These are phyloP conservation scores for Lepilemur septentrionalis DNA, from an alignment of 2,797 vertebrate genomes.

Conservation along the genomic window DNA sequence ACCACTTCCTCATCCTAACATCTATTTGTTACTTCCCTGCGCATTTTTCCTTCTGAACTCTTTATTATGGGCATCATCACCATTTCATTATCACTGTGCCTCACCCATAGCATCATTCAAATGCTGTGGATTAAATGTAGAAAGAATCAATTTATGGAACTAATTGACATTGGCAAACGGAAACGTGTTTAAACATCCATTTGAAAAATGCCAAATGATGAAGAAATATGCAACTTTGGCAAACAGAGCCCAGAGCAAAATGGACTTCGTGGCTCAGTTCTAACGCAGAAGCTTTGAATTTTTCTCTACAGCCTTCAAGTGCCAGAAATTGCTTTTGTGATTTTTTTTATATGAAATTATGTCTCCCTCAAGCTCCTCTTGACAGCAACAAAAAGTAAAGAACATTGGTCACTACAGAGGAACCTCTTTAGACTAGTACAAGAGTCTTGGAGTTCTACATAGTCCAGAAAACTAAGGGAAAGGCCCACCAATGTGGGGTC, in stretches of 20 bases:
- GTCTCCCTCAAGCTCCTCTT: not conserved
- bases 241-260: not conserved
- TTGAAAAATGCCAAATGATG: not conserved
- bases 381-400: not conserved
- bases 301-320: not conserved
- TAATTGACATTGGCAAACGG: not conserved
- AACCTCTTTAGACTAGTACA: not conserved
- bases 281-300: not conserved
- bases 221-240: not conserved
- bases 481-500: not conserved
- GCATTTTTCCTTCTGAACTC: not conserved
- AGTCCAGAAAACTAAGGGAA: not conserved
- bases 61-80: fast-evolving
- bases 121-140: not conserved
- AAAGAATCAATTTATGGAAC: not conserved
- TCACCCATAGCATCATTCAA: not conserved
- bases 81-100: not conserved
- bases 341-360: not conserved
- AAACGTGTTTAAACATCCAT: not conserved
- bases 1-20: not conserved
- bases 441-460: no score
- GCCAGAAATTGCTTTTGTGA: not conserved
- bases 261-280: not conserved
- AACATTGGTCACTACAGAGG: not conserved
- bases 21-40: not conserved